phyloP scores from a whole-genome alignment of 2,113 vertebrate species.

The Cacatua alba region DNA sequence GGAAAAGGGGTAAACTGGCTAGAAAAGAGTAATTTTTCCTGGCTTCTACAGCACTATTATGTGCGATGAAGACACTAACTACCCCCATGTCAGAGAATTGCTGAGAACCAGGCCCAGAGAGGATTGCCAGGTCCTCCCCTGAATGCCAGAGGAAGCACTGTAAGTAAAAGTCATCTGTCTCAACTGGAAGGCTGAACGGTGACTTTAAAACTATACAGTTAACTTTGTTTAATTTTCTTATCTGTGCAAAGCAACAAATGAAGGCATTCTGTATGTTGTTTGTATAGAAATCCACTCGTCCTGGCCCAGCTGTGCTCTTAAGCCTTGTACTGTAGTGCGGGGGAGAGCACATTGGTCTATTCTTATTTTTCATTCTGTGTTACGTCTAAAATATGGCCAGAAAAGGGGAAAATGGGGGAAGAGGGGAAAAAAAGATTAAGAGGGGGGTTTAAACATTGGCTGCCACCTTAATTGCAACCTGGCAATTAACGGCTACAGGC shows the following conservation, averaged over 20 bases:
- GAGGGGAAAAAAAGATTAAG: background rate
- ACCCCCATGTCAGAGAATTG: background rate
- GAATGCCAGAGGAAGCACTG: constrained; percentile 43
- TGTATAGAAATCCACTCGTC: background rate
- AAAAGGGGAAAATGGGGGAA: background rate
- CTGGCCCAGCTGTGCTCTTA: background rate
- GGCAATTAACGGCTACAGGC: background rate
- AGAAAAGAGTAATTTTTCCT: background rate
- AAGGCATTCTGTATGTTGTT: background rate
- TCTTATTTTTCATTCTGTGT: background rate
- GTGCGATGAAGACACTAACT: background rate
- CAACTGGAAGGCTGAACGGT: constrained; percentile 9
- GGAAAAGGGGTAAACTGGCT: background rate
- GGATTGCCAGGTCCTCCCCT: constrained; percentile 19
- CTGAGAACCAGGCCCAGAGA: constrained; percentile 46
- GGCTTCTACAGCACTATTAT: background rate
- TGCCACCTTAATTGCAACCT: constrained; percentile 9
- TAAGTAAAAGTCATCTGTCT: constrained; percentile 34
- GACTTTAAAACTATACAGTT: background rate
- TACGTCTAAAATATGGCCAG: background rate
- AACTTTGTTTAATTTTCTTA: constrained; percentile 2
- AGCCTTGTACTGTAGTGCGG: background rate
- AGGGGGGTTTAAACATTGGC: background rate
- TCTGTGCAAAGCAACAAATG: background rate
- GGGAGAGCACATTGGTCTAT: background rate